Base-by-base conservation (phyloP, 2,113 vertebrate genomes). In the Sceloporus undulatus region DNA sequence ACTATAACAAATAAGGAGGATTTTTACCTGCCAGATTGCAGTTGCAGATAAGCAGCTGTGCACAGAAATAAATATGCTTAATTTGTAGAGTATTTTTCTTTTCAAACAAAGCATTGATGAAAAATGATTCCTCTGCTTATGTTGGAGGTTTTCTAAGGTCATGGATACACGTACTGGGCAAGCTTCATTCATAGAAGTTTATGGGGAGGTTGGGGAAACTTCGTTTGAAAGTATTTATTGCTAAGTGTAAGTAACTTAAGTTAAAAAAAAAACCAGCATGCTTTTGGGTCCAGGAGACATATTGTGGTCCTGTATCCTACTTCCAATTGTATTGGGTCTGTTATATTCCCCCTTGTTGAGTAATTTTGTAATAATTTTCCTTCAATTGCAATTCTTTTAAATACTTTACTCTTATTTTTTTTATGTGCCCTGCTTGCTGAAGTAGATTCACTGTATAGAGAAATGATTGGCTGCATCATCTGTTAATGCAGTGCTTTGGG, bases 331-430 rank as follows among this genome's bases (percentile, higher is more conserved):
- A 81, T 4, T 8, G 34, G 74, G 16, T 74, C 9, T 65, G 52
- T 85, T 77, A 5, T 68, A 52, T 25, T 18, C 6, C 62, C 38
- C 85, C 59, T 73, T 88, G 5, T 71, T 23, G 2, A n/a, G 70
- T 84, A 66, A 80, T 68, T 89, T 87, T 86, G 11, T 85, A 65
- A 52, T 29, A 89, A 79, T 81, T 90, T 80, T 91, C 40, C 21
- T 52, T n/a, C 87, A 88, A 87, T 93, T 89, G 10, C 0, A 42
- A 21, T 8, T 90, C 52, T 84, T 90, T 85, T 82, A 25, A 18
- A 79, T 78, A 80, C 87, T 75, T 81, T 78, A 89, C n/a, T 48
- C 52, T 79, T 90, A 85, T 66, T 70, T 79, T 74, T 91, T 71
- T 89, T 80, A 80, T 81, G 62, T 76, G 82, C 42, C 70, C 70